phyloP scores from a whole-genome alignment of 2,888 invertebrate genomes.

The Phalera bucephala region DNA sequence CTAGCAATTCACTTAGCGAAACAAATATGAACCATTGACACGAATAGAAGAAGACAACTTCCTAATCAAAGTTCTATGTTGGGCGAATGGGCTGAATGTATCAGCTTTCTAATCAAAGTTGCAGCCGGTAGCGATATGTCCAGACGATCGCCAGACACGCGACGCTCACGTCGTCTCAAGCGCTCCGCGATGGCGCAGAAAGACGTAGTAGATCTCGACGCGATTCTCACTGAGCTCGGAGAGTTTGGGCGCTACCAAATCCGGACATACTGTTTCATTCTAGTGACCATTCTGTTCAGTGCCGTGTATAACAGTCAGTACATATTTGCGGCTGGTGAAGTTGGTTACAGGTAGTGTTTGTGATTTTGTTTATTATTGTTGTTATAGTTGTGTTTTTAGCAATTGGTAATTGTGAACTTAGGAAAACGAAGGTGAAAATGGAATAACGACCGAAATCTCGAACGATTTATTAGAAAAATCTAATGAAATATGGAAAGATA shows the following conservation, averaged over 20 bases:
- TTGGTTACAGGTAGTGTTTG: conserved; percentile 47
- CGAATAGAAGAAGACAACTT: too few relatives aligned
- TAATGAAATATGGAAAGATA: too few relatives aligned
- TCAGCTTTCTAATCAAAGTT: not conserved
- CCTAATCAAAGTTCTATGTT: too few relatives aligned
- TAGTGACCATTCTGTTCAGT: conserved; percentile 69
- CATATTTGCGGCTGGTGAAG: conserved; percentile 73
- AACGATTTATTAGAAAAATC: too few relatives aligned
- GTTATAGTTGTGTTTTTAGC: too few relatives aligned
- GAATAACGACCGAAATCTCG: too few relatives aligned
- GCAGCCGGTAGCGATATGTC: not conserved
- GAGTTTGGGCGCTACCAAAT: conserved; percentile 73
- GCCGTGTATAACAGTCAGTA: conserved; percentile 74
- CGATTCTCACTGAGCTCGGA: conserved; percentile 56
- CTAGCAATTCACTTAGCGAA: too few relatives aligned
- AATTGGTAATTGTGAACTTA: too few relatives aligned
- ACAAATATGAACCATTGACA: too few relatives aligned
- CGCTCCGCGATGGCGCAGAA: conserved; percentile 10
- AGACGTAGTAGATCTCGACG: conserved; percentile 40
- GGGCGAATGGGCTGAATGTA: too few relatives aligned
- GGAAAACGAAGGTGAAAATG: too few relatives aligned
- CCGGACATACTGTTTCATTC: conserved; percentile 61
- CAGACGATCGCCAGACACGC: not conserved
- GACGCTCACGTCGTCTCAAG: not conserved
- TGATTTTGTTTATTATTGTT: conserved; percentile 19